Percentiles rank a stretch among this genome's conserved stretches.
Evolutionary conservation across 2,113 vertebrate species (phyloP).

Genomic region (Nothocercus julius): DNA sequence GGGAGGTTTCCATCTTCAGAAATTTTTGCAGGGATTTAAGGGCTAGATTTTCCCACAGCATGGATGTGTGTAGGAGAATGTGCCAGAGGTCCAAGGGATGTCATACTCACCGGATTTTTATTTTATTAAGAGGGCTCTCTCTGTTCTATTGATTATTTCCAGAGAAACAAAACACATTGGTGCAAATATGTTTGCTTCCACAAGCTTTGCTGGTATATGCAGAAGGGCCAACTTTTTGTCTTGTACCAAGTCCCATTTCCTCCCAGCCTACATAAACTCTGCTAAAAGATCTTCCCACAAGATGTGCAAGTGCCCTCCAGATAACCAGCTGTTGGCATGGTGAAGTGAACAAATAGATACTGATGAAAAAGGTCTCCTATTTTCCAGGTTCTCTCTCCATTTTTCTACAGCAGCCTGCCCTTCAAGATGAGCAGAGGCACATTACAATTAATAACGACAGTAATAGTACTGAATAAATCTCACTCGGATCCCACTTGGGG

Average conservation of each 20-base stretch:
- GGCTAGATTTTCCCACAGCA: background rate
- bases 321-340: background rate
- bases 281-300: background rate
- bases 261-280: background rate
- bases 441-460: background rate
- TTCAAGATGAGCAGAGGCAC: background rate
- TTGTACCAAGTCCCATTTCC: background rate
- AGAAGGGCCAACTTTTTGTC: background rate
- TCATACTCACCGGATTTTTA: background rate
- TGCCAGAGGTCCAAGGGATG: background rate
- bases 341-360: background rate
- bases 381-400: background rate
- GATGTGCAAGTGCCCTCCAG: background rate
- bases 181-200: background rate
- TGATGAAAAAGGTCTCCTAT: background rate
- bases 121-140: background rate
- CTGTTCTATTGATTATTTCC: background rate
- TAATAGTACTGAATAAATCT: background rate
- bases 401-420: background rate
- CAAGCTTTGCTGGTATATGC: background rate
- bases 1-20: background rate
- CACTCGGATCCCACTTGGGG: background rate
- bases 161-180: background rate
- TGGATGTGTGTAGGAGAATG: background rate
- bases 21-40: background rate